Evolutionary conservation across 2,113 vertebrate species (phyloP), one percentile per base, ranked within the genome.

Genomic region (Centrocercus urophasianus): DNA sequence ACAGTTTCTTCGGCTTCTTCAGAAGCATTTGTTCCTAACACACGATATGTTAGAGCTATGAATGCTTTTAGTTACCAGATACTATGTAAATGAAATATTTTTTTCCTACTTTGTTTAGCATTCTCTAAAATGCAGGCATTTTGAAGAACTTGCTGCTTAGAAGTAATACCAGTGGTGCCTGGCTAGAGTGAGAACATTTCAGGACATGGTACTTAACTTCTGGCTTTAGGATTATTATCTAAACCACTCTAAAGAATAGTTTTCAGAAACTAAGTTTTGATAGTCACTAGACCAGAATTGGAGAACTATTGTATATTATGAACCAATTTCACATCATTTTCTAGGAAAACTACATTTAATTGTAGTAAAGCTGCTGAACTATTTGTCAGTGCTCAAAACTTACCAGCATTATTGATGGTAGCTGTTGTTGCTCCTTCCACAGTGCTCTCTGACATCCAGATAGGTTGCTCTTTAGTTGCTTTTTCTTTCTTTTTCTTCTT

Each of bases 391-490:
- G 13, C 27, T 66, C 47, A 40, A 57, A 79, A 83, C 97, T 97
- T 90, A 97, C 97, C 88, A 27, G 6, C 2, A 1, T 10, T 82
- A 0, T 22, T 60, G 30, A 4, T 56, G 8, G 8, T 48, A 34
- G 63, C 18, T 60, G 64, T 38, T 67, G 52, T 40, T 89, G 20
- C 38, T 93, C 38, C 90, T 78, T 94, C 61, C 28, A 97, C 67
- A 0, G 96, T 97, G 76, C 96, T 97, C 47, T 92, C 67, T 19
- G 70, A 91, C 93, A 97, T 90, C 97, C 97, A 97, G 30, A 96
- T 13, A 21, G 96, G 97, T 59, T 93, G 96, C 25, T 94, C 83
- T 90, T 93, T 92, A 40, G 48, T 48, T 56, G 50, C 17, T 61
- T 92, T 93, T 45, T 81, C 72, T 52, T 48, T 93, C 30, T 2